Conservation (phyloP, 2,888 invertebrate species). For the Leptinotarsa peninsularis region DNA sequence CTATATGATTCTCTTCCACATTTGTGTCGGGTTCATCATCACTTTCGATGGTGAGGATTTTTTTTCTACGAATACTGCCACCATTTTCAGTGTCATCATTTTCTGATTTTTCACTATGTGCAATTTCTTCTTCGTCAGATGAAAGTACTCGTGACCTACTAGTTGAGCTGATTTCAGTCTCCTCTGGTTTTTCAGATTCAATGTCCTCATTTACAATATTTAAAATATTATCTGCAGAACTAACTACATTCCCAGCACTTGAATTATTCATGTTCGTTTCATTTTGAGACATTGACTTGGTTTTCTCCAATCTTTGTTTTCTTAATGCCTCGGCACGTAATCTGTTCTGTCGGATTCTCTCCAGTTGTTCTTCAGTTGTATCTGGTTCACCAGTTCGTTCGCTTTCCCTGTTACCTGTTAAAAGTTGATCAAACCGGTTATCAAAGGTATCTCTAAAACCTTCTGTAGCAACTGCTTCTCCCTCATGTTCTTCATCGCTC, state of each 20-base stretch:
- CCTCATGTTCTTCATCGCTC: slow-evolving; percentile 67
- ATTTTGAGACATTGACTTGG: slow-evolving; percentile 6
- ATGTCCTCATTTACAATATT: slow-evolving; percentile 9
- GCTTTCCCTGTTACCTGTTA: slow-evolving; percentile 21
- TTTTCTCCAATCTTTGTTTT: slow-evolving; percentile 53
- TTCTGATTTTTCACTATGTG: slow-evolving; percentile 1
- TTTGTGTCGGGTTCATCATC: background rate
- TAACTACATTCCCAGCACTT: slow-evolving; percentile 25
- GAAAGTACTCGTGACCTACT: background rate
- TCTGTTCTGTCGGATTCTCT: slow-evolving; percentile 71
- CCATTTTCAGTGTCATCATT: background rate
- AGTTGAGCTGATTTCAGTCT: background rate
- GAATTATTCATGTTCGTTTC: background rate
- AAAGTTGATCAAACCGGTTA: slow-evolving; percentile 46
- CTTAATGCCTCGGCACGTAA: slow-evolving; percentile 64
- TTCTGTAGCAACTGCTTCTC: slow-evolving; percentile 64
- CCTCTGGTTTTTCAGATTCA: background rate
- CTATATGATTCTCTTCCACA: background rate
- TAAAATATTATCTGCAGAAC: slow-evolving; percentile 24
- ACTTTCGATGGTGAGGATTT: background rate
- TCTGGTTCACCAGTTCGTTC: slow-evolving; percentile 37
- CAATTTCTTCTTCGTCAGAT: slow-evolving; percentile 8
- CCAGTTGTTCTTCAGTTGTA: slow-evolving; percentile 75
- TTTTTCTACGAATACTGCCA: slow-evolving; percentile 4
- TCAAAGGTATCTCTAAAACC: slow-evolving; percentile 67